Conservation (phyloP, 2,113 vertebrate genomes). For the Glaucomys volans region DNA sequence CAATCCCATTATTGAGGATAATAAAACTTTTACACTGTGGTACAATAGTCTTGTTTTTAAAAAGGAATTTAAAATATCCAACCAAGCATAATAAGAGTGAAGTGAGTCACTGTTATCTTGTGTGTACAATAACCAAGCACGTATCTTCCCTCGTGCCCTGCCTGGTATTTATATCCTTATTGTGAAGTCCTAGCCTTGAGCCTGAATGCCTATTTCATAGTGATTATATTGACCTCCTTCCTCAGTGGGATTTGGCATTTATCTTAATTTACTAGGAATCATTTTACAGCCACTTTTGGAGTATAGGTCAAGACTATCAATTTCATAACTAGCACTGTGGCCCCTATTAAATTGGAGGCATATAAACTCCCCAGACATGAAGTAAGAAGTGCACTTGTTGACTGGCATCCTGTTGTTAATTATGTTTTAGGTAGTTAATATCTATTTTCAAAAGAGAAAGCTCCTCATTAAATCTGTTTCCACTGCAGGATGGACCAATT, state of each 20-base stretch:
- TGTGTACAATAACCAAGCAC: slow-evolving; percentile 59
- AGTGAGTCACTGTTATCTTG: slow-evolving; percentile 71
- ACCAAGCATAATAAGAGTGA: slow-evolving; percentile 67
- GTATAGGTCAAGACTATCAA: slow-evolving; percentile 82
- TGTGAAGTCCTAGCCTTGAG: slow-evolving; percentile 60
- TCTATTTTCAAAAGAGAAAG: slow-evolving; percentile 82
- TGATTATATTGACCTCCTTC: slow-evolving; percentile 59
- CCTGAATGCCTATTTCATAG: slow-evolving; percentile 51
- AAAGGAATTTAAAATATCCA: slow-evolving; percentile 75
- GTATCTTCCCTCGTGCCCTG: not conserved
- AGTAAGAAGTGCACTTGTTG: slow-evolving; percentile 80
- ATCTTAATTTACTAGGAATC: slow-evolving; percentile 82
- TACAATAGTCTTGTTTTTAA: slow-evolving; percentile 74
- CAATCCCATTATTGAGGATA: slow-evolving; percentile 70
- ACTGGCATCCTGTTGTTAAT: slow-evolving; percentile 85
- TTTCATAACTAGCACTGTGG: slow-evolving; percentile 84
- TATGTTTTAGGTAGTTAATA: slow-evolving; percentile 85
- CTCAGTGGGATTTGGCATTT: slow-evolving; percentile 75
- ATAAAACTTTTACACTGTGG: slow-evolving; percentile 71
- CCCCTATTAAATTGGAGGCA: slow-evolving; percentile 83
- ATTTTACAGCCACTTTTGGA: slow-evolving; percentile 83
- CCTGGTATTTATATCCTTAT: slow-evolving; percentile 63
- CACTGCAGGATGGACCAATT: slow-evolving; percentile 81
- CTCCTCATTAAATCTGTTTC: slow-evolving; percentile 84
- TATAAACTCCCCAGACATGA: slow-evolving; percentile 81